Conservation (phyloP, 2,888 invertebrate species). For the Synanthedon myopaeformis region DNA sequence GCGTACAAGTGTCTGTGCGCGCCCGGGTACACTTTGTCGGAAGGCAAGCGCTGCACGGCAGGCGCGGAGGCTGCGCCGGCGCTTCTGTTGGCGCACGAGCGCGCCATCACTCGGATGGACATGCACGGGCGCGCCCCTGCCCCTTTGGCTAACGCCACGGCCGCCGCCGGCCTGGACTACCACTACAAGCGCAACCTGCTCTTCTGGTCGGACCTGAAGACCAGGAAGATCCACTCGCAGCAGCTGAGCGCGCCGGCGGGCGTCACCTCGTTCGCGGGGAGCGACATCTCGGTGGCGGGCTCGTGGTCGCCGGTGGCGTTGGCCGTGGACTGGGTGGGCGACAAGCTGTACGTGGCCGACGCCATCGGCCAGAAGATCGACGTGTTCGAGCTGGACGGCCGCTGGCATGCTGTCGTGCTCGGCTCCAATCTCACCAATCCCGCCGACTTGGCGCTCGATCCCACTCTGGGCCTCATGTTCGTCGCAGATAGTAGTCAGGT, state of each 20-base stretch:
- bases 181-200: slow-evolving; percentile 81
- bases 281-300: slow-evolving; percentile 81
- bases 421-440: slow-evolving; percentile 93
- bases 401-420: slow-evolving; percentile 90
- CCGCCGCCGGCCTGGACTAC: slow-evolving; percentile 88
- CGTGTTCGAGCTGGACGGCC: slow-evolving; percentile 88
- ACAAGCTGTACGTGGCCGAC: slow-evolving; percentile 95
- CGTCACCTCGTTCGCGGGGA: slow-evolving; percentile 55
- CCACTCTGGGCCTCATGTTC: slow-evolving; percentile 88
- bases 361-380: slow-evolving; percentile 92
- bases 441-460: slow-evolving; percentile 92
- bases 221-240: slow-evolving; percentile 79
- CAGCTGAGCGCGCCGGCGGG: slow-evolving; percentile 54
- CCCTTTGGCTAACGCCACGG: slow-evolving; percentile 82
- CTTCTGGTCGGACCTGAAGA: slow-evolving; percentile 92
- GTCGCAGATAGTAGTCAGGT: slow-evolving; percentile 87
- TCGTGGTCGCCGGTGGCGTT: slow-evolving; percentile 92
- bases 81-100: slow-evolving; percentile 78
- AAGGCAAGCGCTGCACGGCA: slow-evolving; percentile 74
- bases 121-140: slow-evolving; percentile 73
- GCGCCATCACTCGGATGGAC: slow-evolving; percentile 78
- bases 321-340: slow-evolving; percentile 97
- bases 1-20: slow-evolving; percentile 88
- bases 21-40: slow-evolving; percentile 76
- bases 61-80: slow-evolving; percentile 67